Conservation (phyloP, 1,140 invertebrate species). For the Drosophila biarmipes region DNA sequence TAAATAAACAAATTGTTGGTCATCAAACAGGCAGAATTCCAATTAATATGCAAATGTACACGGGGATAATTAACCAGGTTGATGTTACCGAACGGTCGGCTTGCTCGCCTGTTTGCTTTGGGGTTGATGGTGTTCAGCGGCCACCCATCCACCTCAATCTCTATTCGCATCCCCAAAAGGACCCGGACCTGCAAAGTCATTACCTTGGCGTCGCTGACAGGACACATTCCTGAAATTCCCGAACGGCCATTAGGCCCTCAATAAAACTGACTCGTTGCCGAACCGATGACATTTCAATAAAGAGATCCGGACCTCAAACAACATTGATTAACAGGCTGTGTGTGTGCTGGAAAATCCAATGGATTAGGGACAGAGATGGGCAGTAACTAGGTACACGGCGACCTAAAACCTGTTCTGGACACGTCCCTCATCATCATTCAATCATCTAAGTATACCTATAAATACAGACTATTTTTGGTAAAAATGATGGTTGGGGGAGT, state of each 20-base stretch:
- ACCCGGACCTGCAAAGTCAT: conserved; percentile 33
- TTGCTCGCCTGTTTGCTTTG: background rate
- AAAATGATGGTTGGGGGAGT: too few relatives aligned
- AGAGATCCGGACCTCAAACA: conserved; percentile 24
- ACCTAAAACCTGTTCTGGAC: too few relatives aligned
- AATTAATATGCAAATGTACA: conserved; percentile 70
- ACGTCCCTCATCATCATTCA: too few relatives aligned
- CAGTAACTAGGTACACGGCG: background rate
- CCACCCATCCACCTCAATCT: background rate
- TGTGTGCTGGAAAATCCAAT: background rate
- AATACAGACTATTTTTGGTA: too few relatives aligned
- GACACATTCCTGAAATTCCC: conserved; percentile 18
- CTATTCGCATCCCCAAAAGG: conserved; percentile 25
- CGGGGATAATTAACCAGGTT: conserved; percentile 38
- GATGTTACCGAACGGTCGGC: conserved; percentile 12
- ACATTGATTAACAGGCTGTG: conserved; percentile 44
- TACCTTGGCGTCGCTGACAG: conserved; percentile 42
- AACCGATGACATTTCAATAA: conserved; percentile 44
- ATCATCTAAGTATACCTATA: too few relatives aligned
- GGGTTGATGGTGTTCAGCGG: conserved; percentile 5
- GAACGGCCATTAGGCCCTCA: conserved; percentile 13
- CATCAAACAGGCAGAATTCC: conserved; percentile 52
- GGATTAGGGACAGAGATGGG: conserved; percentile 2
- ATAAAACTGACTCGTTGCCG: conserved; percentile 17
- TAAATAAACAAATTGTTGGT: conserved; percentile 59